Evolutionary conservation across 1,140 invertebrate genomes (phyloP).

Genomic region (Drosophila carrolli): DNA sequence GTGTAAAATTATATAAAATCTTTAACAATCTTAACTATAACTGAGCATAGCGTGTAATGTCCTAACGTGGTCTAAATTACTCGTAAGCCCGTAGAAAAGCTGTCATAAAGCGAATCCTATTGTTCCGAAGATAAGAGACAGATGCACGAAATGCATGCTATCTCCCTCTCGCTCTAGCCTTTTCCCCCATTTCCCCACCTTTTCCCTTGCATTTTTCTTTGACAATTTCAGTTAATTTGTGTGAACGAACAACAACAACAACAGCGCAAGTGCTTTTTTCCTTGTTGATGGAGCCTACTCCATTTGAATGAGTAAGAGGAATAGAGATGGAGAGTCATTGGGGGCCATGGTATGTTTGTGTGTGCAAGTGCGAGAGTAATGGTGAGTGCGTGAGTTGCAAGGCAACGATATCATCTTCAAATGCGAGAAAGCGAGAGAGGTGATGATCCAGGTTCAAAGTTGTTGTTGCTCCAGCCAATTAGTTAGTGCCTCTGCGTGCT

Average conservation of each 20-base stretch:
- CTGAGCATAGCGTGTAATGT: background rate
- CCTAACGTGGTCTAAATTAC: background rate
- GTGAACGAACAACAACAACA: slow-evolving; percentile 35
- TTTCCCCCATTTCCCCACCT: too few species aligned
- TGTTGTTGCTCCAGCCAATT: slow-evolving; percentile 50
- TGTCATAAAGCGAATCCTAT: slow-evolving; percentile 38
- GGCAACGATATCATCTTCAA: slow-evolving; percentile 56
- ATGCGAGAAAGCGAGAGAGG: slow-evolving; percentile 17
- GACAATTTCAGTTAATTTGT: slow-evolving; percentile 56
- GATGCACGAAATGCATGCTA: slow-evolving; percentile 29
- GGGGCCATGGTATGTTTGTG: slow-evolving; percentile 10
- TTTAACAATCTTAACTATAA: too few species aligned
- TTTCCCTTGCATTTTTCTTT: slow-evolving; percentile 34
- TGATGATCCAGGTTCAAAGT: slow-evolving; percentile 20
- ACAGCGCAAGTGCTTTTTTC: slow-evolving; percentile 40
- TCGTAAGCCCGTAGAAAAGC: background rate
- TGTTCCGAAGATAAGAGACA: slow-evolving; percentile 41
- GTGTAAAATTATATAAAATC: too few species aligned
- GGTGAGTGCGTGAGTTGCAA: slow-evolving; percentile 58
- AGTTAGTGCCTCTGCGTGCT: slow-evolving; percentile 58
- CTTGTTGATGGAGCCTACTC: slow-evolving; percentile 4
- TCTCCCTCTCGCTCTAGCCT: background rate
- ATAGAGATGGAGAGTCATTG: slow-evolving; percentile 16
- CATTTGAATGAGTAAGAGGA: slow-evolving; percentile 1
- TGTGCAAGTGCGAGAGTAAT: slow-evolving; percentile 14